Percentiles rank a stretch among this genome's conserved stretches.
Evolutionary conservation across 1,140 invertebrate species (phyloP).

Genomic region (Lepidurus packardi): DNA sequence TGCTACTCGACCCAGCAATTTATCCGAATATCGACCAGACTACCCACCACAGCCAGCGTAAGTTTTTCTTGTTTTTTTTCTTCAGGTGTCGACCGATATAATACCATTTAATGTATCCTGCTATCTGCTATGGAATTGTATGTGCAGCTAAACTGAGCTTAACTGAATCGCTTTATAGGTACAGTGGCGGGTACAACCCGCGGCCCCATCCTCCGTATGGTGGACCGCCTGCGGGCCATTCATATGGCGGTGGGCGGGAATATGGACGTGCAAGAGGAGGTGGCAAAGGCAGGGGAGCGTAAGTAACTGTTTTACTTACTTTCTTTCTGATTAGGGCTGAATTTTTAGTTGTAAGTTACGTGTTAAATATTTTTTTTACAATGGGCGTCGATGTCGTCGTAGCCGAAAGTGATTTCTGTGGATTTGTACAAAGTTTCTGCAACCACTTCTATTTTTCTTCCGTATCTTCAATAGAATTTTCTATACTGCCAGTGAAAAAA

Average conservation of each 20-base stretch:
- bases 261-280: not conserved
- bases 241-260: slow-evolving; percentile 27
- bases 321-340: not conserved
- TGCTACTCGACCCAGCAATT: not conserved
- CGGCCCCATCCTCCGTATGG: not conserved
- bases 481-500: no score
- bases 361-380: not conserved
- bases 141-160: not conserved
- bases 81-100: no score
- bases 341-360: not conserved
- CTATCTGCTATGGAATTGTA: no score
- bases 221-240: not conserved
- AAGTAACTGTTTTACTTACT: not conserved
- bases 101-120: no score
- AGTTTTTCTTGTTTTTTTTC: slow-evolving; percentile 22
- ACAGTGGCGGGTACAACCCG: not conserved
- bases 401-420: not conserved
- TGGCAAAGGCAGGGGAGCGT: slow-evolving; percentile 11
- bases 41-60: slow-evolving; percentile 19
- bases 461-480: no score
- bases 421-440: slow-evolving; percentile 7
- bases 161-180: not conserved
- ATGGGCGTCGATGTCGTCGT: not conserved
- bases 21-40: slow-evolving; percentile 19
- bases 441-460: not conserved